Evolutionary conservation across 1,140 invertebrate species (phyloP).

Genomic region (Sminthurides bifidus): DNA sequence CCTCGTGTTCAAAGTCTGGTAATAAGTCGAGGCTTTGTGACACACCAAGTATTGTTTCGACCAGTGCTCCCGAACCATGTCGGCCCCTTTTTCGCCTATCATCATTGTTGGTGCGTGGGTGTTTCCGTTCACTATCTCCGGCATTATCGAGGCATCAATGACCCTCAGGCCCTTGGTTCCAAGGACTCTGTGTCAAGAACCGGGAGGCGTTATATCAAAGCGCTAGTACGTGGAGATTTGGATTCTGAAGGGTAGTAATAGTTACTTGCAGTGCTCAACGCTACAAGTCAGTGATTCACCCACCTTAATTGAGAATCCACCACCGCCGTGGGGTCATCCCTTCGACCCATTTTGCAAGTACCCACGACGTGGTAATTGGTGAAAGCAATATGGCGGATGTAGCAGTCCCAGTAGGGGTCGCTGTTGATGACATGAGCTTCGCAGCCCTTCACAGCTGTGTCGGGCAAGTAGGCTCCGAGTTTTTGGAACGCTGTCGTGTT

Average conservation of each 20-base stretch:
- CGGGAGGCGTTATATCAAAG: no score
- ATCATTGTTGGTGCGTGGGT: slow-evolving; percentile 50
- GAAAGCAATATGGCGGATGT: slow-evolving; percentile 69
- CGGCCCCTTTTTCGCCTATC: slow-evolving; percentile 67
- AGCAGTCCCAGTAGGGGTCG: slow-evolving; percentile 72
- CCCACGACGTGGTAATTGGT: slow-evolving; percentile 42
- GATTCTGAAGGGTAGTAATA: no score
- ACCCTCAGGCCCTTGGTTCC: slow-evolving; percentile 13
- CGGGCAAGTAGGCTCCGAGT: background rate
- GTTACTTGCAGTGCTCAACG: no score
- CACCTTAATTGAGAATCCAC: no score
- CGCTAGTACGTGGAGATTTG: no score
- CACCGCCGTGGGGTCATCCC: slow-evolving; percentile 33
- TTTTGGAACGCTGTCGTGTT: slow-evolving; percentile 16
- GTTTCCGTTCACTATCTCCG: slow-evolving; percentile 44
- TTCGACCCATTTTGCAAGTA: slow-evolving; percentile 36
- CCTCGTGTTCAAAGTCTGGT: no score
- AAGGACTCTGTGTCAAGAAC: background rate
- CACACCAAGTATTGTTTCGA: slow-evolving; percentile 10
- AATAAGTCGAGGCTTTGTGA: background rate
- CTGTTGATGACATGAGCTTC: slow-evolving; percentile 54
- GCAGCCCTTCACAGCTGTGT: slow-evolving; percentile 54
- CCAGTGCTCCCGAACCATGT: slow-evolving; percentile 65
- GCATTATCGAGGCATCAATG: slow-evolving; percentile 38
- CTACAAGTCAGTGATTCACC: no score